Conservation (phyloP, 2,888 invertebrate genomes). For the Smittia aterrima region DNA sequence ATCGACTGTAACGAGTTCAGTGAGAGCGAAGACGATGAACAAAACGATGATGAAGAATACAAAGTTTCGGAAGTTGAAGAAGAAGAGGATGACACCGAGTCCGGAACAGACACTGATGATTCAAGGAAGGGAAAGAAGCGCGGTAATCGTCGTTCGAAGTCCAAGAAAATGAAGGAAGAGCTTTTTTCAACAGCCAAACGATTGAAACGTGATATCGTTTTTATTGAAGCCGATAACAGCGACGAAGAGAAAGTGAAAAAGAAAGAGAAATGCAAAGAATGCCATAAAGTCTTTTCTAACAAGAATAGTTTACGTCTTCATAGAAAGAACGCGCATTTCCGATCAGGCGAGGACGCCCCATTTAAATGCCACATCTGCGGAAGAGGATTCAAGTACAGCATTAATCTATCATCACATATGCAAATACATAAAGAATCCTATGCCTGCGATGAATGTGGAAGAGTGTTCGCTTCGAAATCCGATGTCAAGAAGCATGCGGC, state of each 20-base stretch:
- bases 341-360: conserved; percentile 44
- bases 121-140: conserved; percentile 44
- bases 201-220: conserved; percentile 41
- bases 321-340: conserved; percentile 47
- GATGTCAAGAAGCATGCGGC: conserved; percentile 51
- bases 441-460: conserved; percentile 47
- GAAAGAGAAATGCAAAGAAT: conserved; percentile 51
- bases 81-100: conserved; percentile 46
- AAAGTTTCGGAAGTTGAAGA: conserved; percentile 49
- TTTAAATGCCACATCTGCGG: conserved; percentile 53
- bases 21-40: conserved; percentile 46
- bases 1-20: conserved; percentile 50
- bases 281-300: conserved; percentile 56
- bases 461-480: conserved; percentile 48
- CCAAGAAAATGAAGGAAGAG: conserved; percentile 20
- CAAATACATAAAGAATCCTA: conserved; percentile 50
- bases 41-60: conserved; percentile 51
- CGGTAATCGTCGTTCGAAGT: conserved; percentile 42
- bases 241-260: conserved; percentile 29
- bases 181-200: conserved; percentile 24
- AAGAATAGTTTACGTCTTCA: conserved; percentile 57
- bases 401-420: conserved; percentile 53
- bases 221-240: conserved; percentile 42
- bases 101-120: conserved; percentile 46
- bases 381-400: conserved; percentile 53